phyloP scores from a whole-genome alignment of 2,113 vertebrate species.

The Syngnathus floridae region DNA sequence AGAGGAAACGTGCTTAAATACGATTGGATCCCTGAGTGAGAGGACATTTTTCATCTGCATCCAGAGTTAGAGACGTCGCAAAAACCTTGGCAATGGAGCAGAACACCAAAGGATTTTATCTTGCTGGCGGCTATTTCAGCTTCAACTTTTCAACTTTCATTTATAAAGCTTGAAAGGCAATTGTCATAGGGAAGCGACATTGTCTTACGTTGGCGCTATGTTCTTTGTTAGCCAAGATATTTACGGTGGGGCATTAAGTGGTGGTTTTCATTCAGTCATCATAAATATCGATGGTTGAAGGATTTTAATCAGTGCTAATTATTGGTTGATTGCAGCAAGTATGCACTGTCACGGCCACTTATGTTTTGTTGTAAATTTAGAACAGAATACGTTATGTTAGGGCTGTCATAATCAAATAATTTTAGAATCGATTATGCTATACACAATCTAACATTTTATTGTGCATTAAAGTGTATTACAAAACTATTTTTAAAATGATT shows the following conservation, averaged over 20 bases:
- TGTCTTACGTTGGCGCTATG: background rate
- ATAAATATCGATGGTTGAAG: constrained; percentile 9
- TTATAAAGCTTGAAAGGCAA: constrained; percentile 15
- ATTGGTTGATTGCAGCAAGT: background rate
- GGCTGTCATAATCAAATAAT: no score
- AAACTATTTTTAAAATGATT: no score
- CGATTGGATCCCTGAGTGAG: constrained; percentile 35
- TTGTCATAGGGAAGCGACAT: background rate
- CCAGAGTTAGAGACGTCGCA: constrained; percentile 14
- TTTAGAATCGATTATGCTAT: no score
- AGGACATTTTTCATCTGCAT: constrained; percentile 32
- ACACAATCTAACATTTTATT: no score
- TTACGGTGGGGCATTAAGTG: background rate
- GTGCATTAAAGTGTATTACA: no score
- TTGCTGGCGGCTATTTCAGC: constrained; percentile 8
- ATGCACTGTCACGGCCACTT: background rate
- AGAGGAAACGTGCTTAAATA: constrained; percentile 47
- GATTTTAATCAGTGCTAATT: background rate
- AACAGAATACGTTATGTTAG: no score
- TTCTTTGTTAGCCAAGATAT: constrained; percentile 2
- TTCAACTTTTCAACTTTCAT: background rate
- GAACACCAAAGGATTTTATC: constrained; percentile 23
- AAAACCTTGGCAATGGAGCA: constrained; percentile 31
- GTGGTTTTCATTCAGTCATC: constrained; percentile 18
- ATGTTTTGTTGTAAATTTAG: background rate